Base-by-base conservation (phyloP, 1,140 invertebrate genomes). In the Vanessa atalanta region DNA sequence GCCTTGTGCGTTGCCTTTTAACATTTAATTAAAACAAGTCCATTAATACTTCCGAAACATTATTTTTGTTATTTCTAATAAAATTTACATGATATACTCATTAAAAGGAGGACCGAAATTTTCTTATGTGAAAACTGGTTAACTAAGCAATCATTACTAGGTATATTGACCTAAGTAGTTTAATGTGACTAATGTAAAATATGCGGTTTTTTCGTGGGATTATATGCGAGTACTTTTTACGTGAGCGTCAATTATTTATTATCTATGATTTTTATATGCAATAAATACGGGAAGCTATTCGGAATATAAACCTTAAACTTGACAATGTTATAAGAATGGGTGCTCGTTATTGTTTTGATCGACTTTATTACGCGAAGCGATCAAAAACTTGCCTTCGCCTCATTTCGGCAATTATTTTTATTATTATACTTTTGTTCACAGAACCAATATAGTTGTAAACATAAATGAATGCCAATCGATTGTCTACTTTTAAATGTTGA, bases 21-120 rank as follows among this genome's bases (percentile, higher is more conserved):
- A 61, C 57, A 67, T 53, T 53, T 67, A 67, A 67, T 53, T 66
- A 66, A 66, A 57, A 57, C 53, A 12, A 16, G 53, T 26, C 53
- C 53, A 57, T 57, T 57, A 57, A 20, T 16, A 53, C 51, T 67
- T 67, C 65, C 65, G 65, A 55, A 53, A 53, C 48, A 53, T 53
- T 66, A 66, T 26, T 51, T 67, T 53, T 53, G 50, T 67, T 55
- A 53, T 53, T 53, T 53, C 26, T 31, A 51, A 67, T 67, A 67
- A 55, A 67, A 67, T 53, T 55, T 55, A 37, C 26, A 55, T 67
- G 37, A 67, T 51, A 50, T 51, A 66, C 48, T 51, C 48, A 66
- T 61, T 61, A 61, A 37, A 37, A 61, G 57, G 57, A 61, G 23
- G 16, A 61, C 26, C 57, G 55, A 61, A 61, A 61, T 37, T 61